Base-by-base conservation (phyloP, 2,113 vertebrate species). In the Vulpes vulpes region DNA sequence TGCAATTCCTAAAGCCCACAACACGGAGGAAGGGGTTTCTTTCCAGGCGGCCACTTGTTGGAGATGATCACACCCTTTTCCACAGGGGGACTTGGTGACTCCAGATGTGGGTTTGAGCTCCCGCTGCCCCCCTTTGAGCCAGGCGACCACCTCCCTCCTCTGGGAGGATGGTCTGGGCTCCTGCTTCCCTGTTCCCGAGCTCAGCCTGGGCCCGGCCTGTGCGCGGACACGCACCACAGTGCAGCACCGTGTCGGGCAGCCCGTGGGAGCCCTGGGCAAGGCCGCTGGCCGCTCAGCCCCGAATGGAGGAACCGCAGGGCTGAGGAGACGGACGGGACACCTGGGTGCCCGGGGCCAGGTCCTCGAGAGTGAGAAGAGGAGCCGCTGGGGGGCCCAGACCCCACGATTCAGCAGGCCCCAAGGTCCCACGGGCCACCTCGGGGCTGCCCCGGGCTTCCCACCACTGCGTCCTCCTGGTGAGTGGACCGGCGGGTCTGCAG, bases 141-240 rank as follows among this genome's bases (percentile, higher is more conserved):
- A 1, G 55, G 32, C 15, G 15, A 79, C 32, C 1, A 10, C 11
- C 51, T 55, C 60, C 60, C 8, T 53, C 23, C 62, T 69, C 17
- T 69, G 51, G 51, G 8, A 20, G 62, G 11, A 32, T 0, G 2
- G 23, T 19, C 11, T 55, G 3, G 16, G 62, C 78, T 69, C 12
- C n/a, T 2, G 2, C 5, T 0, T 23, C 89, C 51, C 62, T 0
- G 0, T 15, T 16, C 10, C 32, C 1, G 0, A 14, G 15, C 43
- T 43, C 25, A 2, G 25, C 76, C 25, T 8, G 11, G 49, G 88
- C 43, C 15, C 49, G 1, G 25, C 20, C 23, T 16, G 23, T 5
- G 19, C 3, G 1, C 51, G 11, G 62, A 23, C 25, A 43, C 8
- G 8, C 23, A 30, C 32, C 11, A 0, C 43, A 3, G 8, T 10